Conservation (phyloP, 2,113 vertebrate genomes). For the Apodemus speciosus region DNA sequence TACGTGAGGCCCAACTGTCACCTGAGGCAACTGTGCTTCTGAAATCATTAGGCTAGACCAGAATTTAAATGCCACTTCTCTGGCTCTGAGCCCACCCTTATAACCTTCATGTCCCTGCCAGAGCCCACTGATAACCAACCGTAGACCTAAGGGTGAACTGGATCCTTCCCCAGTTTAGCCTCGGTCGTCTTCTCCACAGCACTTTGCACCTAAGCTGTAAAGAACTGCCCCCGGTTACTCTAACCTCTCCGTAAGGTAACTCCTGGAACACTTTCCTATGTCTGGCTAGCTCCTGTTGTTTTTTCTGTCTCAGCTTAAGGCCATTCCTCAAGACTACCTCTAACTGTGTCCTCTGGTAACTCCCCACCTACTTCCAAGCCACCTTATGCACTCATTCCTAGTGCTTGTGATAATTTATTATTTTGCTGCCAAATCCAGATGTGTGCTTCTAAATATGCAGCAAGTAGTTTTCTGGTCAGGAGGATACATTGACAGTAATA, state of each 20-base stretch:
- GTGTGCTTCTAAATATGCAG: background rate
- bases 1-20: slow-evolving; percentile 14
- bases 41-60: background rate
- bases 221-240: background rate
- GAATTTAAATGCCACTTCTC: slow-evolving; percentile 8
- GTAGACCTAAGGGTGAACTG: background rate
- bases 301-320: background rate
- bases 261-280: background rate
- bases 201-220: background rate
- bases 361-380: background rate
- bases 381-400: background rate
- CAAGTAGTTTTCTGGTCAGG: slow-evolving; percentile 24
- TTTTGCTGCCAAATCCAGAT: background rate
- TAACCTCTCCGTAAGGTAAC: too few relatives aligned
- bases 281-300: background rate
- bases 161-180: background rate
- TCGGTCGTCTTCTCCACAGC: background rate
- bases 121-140: background rate
- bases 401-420: background rate
- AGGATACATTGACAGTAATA: background rate
- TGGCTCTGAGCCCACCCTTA: background rate
- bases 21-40: background rate
- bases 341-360: background rate
- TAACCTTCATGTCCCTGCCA: background rate
- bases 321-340: background rate